Base-by-base conservation (phyloP, 2,888 invertebrate species). In the Synanthedon andrenaeformis region DNA sequence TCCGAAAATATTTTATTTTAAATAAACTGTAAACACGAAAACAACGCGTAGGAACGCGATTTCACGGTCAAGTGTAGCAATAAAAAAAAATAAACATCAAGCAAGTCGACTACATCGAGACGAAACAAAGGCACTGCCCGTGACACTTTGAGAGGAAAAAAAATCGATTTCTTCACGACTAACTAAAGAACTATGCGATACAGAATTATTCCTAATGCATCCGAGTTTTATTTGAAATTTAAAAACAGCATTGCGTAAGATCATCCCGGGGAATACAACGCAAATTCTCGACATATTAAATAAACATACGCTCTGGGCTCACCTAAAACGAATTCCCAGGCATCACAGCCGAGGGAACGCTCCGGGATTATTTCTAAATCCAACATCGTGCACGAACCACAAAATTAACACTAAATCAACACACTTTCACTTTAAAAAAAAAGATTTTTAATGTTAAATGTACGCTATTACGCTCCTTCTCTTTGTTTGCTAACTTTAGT, bases 281-380 rank as follows among this genome's bases (percentile, higher is more conserved):
- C 82, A 88, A 84, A 88, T 76, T 73, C 76, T 80, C 82, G 85
- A 85, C 82, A 81, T 84, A 80, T 76, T 77, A 73, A 71, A 78
- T 79, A 83, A 82, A 82, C 80, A 80, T 70, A 76, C 62, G 65
- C 55, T 17, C 63, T 67, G 63, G 74, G 88, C 93, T 92, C 89
- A 96, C 97, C 97, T 89, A 97, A 89, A 82, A 96, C 92, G 89
- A 98, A 97, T 90, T 98, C 97, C 97, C 98, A 98, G 90, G 96
- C 94, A 88, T 98, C 97, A 85, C 96, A 96, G 87, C 97, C 96
- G 77, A 98, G 91, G 72, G 96, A 96, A 74, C 95, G 92, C 89
- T 98, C 98, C 68, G 98, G 98, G 79, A 96, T 92, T 73, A 98
- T 95, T 91, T 98, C 98, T 80, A 98, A 91, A 88, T 97, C 97